These are phyloP conservation scores for Caenorhabditis latens DNA, from an alignment of 1,140 invertebrate genomes.

Conservation along the genomic window DNA sequence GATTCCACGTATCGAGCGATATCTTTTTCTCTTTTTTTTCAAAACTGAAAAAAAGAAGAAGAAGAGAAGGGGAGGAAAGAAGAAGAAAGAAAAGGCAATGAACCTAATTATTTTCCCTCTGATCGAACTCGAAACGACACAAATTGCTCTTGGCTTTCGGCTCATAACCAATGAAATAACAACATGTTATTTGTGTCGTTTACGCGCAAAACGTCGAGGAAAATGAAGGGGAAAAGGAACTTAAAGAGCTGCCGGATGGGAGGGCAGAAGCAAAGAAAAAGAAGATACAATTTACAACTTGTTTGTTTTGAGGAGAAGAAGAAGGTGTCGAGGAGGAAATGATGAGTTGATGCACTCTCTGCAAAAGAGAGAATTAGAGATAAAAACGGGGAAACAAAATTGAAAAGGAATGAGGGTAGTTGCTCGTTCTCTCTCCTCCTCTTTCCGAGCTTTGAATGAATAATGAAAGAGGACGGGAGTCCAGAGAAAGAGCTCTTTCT, in stretches of 20 bases:
- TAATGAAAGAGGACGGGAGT: conserved; percentile 18
- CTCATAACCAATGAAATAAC: background rate
- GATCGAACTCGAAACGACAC: background rate
- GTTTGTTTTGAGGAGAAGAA: conserved; percentile 12
- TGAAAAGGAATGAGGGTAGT: background rate
- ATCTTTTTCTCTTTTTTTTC: background rate
- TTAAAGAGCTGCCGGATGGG: background rate
- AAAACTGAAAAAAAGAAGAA: background rate
- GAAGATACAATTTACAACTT: conserved; percentile 43
- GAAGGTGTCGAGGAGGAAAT: conserved; percentile 19
- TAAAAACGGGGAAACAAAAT: background rate
- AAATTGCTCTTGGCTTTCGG: background rate
- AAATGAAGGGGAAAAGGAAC: background rate
- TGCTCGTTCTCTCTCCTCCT: background rate
- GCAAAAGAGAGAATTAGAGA: background rate
- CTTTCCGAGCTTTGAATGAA: background rate
- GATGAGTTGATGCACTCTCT: conserved; percentile 7
- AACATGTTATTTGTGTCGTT: background rate
- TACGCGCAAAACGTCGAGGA: background rate
- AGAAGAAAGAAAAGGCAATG: background rate
- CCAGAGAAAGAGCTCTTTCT: background rate
- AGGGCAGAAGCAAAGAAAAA: background rate
- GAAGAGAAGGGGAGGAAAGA: background rate
- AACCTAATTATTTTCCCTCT: conserved; percentile 12
- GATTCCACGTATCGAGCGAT: no score